Base-by-base conservation (phyloP, 2,113 vertebrate species). In the Neoarius graeffei region DNA sequence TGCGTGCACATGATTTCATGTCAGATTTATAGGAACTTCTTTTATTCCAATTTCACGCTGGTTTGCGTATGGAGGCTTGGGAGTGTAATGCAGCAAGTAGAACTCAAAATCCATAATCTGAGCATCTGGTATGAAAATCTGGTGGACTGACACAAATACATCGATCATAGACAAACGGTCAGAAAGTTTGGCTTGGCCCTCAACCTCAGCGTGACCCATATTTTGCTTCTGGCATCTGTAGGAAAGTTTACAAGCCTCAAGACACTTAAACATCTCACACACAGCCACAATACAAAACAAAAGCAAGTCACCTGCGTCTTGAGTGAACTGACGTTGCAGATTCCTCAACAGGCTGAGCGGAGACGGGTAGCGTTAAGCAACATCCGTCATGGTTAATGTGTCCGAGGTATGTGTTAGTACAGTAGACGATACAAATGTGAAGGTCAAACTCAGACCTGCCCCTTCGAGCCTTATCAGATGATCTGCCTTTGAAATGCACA, bases 261-360 rank as follows among this genome's bases (percentile, higher is more conserved):
- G 4, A 80, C 6, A 80, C 50, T 52, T 11, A 54, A 3, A 81
- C 42, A 60, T 7, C 17, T 60, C 19, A 57, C 48, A 88, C 50
- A 64, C n/a, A 79, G 15, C 13, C 42, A 27, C 23, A 7, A 81
- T 66, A 42, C 23, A 59, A 83, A 57, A 52, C 54, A 71, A 66
- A 64, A 30, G 20, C 14, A 57, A 69, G 60, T 89, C 73, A 91
- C 90, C 90, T 87, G 89, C 59, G 84, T 69, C 69, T 30, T 17
- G 9, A 50, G 69, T 23, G 60, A 57, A 7, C 1, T 6, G n/a
- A 35, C 57, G 56, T 73, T 27, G 62, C n/a, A 50, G 80, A 84
- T 8, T 84, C 71, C 60, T 52, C 64, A 52, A 23, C 50, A n/a
- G 81, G 67, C 52, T 54, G 59, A 69, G 30, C 30, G 56, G 42